Evolutionary conservation across 2,113 vertebrate genomes (phyloP), one percentile per base, ranked within the genome.

Genomic region (Oncorhynchus kisutch): DNA sequence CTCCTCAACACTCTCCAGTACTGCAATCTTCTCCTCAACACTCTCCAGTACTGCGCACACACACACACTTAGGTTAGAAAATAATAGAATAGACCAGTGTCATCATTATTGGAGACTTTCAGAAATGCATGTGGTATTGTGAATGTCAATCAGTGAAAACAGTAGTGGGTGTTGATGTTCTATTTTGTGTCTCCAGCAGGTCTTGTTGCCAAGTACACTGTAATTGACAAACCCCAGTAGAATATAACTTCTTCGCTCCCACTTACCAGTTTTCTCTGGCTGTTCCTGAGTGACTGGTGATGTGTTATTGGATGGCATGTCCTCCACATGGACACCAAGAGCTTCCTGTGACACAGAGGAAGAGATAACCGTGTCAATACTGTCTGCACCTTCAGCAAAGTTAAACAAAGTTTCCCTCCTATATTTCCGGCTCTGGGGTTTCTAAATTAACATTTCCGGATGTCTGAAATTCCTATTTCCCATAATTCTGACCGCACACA

Each of bases 291-390:
- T 69, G 8, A 14, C 51, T 2, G 71, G 24, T 20, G 57, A 82
- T 81, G 88, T 88, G 81, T 68, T 86, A 70, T 67, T 69, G 27
- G 60, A 27, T 9, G 81, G 27, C 78, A 87, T 93, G 80, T 95
- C 93, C 80, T 89, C 90, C 78, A 92, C 87, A 77, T 96, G 95
- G 92, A 94, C 87, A 8, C 96, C 95, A 78, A 98, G 93, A 68
- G 95, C 95, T 91, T 98, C 95, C 97, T 98, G 91, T 25, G 64
- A 67, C 27, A 82, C 2, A 78, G 68, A 59, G 8, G 12, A 68
- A 22, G 49, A 7, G 73, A 12, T 5, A 4, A 14, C 5, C 13
- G 4, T 16, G 16, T 54, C 51, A 54, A 54, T 16, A 54, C 51
- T 5, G 13, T 54, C 13, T 54, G 51, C 14, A 54, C 14, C 3